phyloP scores from a whole-genome alignment of 2,797 vertebrate genomes.

The Microctenopoma steveboyesi region DNA sequence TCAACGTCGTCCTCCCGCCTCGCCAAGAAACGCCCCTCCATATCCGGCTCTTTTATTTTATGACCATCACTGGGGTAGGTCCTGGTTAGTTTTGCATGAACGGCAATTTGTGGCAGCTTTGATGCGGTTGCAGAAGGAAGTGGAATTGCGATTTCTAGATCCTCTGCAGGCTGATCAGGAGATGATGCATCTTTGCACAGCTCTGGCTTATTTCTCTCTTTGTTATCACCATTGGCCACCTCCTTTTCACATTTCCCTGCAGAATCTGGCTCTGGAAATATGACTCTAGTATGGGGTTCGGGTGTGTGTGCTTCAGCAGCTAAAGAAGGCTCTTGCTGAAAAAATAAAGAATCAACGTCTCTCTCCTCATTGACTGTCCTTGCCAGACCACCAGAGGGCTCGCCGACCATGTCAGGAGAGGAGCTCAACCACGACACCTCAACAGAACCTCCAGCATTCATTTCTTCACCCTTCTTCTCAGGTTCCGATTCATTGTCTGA shows the following conservation, averaged over 20 bases:
- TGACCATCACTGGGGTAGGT: conserved; percentile 83
- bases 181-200: conserved; percentile 58
- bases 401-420: conserved; percentile 32
- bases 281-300: not conserved
- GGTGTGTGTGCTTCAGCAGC: conserved; percentile 18
- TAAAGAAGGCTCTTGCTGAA: conserved; percentile 36
- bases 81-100: conserved; percentile 81
- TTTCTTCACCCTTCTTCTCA: conserved; percentile 89
- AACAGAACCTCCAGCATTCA: conserved; percentile 38
- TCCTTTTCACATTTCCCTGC: conserved; percentile 50
- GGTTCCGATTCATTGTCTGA: conserved; percentile 97
- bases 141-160: conserved; percentile 18
- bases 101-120: conserved; percentile 51
- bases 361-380: conserved; percentile 24
- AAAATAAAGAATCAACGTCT: conserved; percentile 36
- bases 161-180: conserved; percentile 33
- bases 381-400: conserved; percentile 7
- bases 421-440: conserved; percentile 54
- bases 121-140: conserved; percentile 36
- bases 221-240: conserved; percentile 38
- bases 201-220: conserved; percentile 58
- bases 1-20: conserved; percentile 90
- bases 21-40: conserved; percentile 94
- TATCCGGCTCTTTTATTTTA: conserved; percentile 93
- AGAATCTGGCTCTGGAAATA: conserved; percentile 33